phyloP scores from a whole-genome alignment of 2,113 vertebrate genomes.

The Perca flavescens region DNA sequence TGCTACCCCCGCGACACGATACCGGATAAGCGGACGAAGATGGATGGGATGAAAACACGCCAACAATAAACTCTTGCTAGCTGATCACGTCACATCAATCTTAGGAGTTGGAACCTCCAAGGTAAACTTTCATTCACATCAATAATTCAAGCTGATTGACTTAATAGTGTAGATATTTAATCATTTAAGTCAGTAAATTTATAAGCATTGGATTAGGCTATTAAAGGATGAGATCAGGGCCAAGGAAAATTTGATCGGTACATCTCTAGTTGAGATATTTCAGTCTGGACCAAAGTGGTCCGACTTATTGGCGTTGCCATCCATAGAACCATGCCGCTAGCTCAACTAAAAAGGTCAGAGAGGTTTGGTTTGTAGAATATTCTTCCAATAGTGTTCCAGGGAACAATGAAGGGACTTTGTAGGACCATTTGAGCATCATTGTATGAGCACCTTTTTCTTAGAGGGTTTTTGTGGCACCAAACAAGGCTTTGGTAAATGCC shows the following conservation, averaged over 20 bases:
- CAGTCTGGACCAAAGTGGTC: not conserved
- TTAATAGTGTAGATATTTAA: not conserved
- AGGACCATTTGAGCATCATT: not conserved
- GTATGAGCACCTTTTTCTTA: not conserved
- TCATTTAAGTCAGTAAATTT: not conserved
- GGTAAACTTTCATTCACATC: no score
- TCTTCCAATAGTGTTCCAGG: no score
- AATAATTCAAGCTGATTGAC: not conserved
- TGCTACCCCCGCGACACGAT: no score
- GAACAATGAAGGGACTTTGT: no score
- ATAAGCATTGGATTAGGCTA: not conserved
- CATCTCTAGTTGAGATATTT: not conserved
- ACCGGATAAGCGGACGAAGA: no score
- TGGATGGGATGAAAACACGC: no score
- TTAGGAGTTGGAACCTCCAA: not conserved
- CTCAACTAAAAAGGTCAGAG: not conserved
- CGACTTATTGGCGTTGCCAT: no score
- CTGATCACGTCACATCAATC: not conserved
- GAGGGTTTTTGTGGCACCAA: not conserved
- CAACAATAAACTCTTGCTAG: not conserved
- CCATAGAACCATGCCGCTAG: not conserved
- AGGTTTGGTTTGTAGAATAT: no score
- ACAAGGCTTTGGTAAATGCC: not conserved
- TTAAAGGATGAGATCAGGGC: not conserved
- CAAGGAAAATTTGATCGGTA: not conserved